Evolutionary conservation across 2,888 invertebrate genomes (phyloP).

Genomic region (Mantis religiosa): DNA sequence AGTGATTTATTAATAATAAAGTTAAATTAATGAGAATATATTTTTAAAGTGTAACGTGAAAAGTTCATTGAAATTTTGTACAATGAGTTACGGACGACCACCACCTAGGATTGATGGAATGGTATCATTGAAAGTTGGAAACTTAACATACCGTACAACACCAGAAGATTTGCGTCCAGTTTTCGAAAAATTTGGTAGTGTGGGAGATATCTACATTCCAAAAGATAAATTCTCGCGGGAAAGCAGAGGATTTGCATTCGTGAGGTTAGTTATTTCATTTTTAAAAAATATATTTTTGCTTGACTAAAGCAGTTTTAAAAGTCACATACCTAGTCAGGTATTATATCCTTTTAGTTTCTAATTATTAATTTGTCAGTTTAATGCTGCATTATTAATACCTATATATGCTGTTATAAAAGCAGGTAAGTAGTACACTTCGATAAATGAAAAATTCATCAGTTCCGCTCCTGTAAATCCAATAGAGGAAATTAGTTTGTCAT

Average conservation of each 20-base stretch:
- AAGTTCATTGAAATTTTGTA: not conserved
- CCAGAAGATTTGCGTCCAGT: slow-evolving; percentile 92
- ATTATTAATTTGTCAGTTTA: not conserved
- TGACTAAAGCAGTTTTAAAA: not conserved
- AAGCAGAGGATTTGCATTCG: slow-evolving; percentile 97
- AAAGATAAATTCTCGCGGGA: slow-evolving; percentile 92
- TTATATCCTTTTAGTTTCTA: not conserved
- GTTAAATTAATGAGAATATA: not conserved
- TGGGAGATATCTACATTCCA: slow-evolving; percentile 98
- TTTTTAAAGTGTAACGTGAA: not conserved
- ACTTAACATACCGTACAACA: slow-evolving; percentile 95
- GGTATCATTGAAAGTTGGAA: slow-evolving; percentile 96
- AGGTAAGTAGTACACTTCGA: not conserved
- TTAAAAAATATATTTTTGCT: not conserved
- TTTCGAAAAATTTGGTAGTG: slow-evolving; percentile 95
- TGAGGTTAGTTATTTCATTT: slow-evolving; percentile 61
- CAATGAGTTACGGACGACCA: slow-evolving; percentile 66
- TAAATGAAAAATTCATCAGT: not conserved
- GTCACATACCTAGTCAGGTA: not conserved
- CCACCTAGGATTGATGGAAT: slow-evolving; percentile 94
- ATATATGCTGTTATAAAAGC: not conserved
- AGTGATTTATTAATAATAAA: not conserved
- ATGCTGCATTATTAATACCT: not conserved
- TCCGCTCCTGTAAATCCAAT: not conserved
- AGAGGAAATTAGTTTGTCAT: not conserved